Evolutionary conservation across 2,797 vertebrate species (phyloP), one percentile per base, ranked within the genome.

Genomic region (Moxostoma hubbsi): DNA sequence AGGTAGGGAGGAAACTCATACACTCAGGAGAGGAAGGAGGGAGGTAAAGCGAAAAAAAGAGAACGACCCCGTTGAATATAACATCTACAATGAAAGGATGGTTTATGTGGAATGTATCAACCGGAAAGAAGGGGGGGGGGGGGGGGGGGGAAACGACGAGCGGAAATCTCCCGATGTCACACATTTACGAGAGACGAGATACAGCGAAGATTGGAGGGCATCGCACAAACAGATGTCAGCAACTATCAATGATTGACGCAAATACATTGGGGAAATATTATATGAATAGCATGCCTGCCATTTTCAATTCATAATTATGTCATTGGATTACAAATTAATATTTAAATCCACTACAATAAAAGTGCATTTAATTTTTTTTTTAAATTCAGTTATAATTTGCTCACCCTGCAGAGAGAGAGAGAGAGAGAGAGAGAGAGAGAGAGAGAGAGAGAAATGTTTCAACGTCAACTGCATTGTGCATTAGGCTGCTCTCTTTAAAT

Each of bases 161-260:
- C 88, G 90, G 90, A 93, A 92, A 90, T 88, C 84, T 91, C 88
- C 85, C 66, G 81, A 83, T 90, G 85, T 83, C 86, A 88, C 66
- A 79, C 86, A 84, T 84, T 86, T 79, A 82, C 59, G 71, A 74
- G 80, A 81, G 74, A 79, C 69, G 36, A 36, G 36, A 4, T 45
- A 9, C 6, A 36, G 18, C 79, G 82, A 82, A 36, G 36, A 36
- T 36, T 36, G 36, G 36, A 36, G 36, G 36, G 36, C 36, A 36
- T 36, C 4, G 36, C 4, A 36, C 36, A 16, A 51, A 57, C 16
- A 47, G 5, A 77, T 24, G 24, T 9, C 1, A 4, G 15, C 57
- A 1, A 46, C 9, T 54, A 53, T 69, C n/a, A 68, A 0, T 7
- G 10, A 54, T 53, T 11, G 5, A 53, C 1, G 36, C 9, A 36